Percentiles rank a stretch among this genome's conserved stretches.
Conservation (phyloP, 2,113 vertebrate genomes). For the Struthidea cinerea region DNA sequence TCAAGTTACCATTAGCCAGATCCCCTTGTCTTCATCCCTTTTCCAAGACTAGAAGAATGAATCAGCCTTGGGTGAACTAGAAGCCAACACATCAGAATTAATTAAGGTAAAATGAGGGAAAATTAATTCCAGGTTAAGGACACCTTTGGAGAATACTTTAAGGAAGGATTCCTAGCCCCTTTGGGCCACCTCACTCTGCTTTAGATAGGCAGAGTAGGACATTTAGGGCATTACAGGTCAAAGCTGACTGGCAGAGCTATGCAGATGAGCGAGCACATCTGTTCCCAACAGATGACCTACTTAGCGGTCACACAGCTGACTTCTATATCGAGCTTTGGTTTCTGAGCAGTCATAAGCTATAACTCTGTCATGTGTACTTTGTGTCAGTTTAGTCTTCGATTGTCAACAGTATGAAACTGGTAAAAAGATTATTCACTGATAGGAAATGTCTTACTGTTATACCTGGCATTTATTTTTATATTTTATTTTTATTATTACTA, state of each 20-base stretch:
- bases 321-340: neutral
- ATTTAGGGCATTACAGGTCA: neutral
- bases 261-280: slow-evolving; percentile 18
- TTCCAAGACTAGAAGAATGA: neutral
- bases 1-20: neutral
- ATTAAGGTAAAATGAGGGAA: neutral
- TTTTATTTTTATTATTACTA: neutral
- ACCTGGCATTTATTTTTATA: neutral
- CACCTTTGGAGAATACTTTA: neutral
- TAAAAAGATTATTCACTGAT: neutral
- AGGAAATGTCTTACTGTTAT: neutral
- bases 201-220: neutral
- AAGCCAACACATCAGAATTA: neutral
- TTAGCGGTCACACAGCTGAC: neutral
- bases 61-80: neutral
- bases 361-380: neutral
- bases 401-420: neutral
- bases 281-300: neutral
- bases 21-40: neutral
- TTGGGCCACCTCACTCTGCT: neutral
- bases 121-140: neutral
- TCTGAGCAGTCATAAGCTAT: neutral
- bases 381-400: neutral
- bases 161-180: neutral
- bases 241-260: neutral